Conservation (phyloP, 2,888 invertebrate genomes). For the Limnephilus lunatus region DNA sequence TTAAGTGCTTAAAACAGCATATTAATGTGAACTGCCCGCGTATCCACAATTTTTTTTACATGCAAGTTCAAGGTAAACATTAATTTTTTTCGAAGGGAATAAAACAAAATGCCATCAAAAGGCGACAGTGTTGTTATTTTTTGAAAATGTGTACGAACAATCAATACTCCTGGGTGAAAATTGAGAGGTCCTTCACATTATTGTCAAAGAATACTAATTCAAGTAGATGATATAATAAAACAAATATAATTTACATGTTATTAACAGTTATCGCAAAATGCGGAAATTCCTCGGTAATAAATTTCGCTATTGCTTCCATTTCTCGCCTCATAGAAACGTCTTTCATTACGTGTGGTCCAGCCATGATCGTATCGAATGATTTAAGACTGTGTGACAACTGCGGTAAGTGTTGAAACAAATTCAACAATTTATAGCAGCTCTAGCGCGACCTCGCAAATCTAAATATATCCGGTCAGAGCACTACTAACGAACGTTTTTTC, state of each 20-base stretch:
- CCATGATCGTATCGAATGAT: constrained; percentile 40
- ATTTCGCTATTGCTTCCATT: not conserved
- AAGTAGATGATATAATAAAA: not conserved
- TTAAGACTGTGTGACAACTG: constrained; percentile 32
- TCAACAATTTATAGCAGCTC: constrained; percentile 38
- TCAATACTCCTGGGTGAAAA: not conserved
- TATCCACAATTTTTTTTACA: too few relatives aligned
- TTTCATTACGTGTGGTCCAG: constrained; percentile 28
- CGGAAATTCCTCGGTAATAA: not conserved
- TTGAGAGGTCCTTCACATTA: not conserved
- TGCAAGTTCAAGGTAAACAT: too few relatives aligned
- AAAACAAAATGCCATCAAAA: too few relatives aligned
- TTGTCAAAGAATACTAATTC: not conserved
- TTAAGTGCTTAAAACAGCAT: too few relatives aligned
- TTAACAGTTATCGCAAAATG: not conserved
- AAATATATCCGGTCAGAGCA: constrained; percentile 33
- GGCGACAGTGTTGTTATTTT: too few relatives aligned
- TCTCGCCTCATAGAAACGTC: not conserved
- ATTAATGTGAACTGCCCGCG: too few relatives aligned
- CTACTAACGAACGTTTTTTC: not conserved
- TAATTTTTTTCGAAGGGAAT: too few relatives aligned
- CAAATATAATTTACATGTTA: not conserved
- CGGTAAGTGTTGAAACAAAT: constrained; percentile 45
- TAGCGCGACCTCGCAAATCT: constrained; percentile 14
- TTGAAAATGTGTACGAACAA: too few relatives aligned